These are phyloP conservation scores for Hemistola chrysoprasaria DNA, from an alignment of 2,888 invertebrate genomes.

Conservation along the genomic window DNA sequence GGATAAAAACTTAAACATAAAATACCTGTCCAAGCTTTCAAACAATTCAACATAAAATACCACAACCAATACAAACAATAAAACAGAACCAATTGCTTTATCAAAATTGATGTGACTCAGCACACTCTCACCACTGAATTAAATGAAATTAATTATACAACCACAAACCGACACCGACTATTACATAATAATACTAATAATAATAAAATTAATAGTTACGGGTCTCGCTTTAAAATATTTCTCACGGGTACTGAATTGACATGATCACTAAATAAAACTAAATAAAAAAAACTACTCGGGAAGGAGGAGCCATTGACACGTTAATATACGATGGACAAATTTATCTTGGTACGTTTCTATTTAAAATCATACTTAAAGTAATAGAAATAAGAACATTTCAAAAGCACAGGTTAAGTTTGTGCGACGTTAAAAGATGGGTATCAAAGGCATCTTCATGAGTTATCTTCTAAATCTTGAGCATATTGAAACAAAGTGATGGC, in stretches of 20 bases:
- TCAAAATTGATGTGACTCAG: constrained; percentile 52
- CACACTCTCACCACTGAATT: constrained; percentile 60
- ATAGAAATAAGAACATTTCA: constrained; percentile 7
- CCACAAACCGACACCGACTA: constrained; percentile 65
- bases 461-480: constrained; percentile 50
- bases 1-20: too few species aligned
- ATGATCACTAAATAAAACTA: constrained; percentile 77
- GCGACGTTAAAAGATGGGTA: constrained; percentile 53
- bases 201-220: constrained; percentile 71
- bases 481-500: constrained; percentile 74
- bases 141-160: constrained; percentile 69
- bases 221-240: constrained; percentile 63
- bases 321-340: constrained; percentile 59
- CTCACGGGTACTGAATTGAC: constrained; percentile 72
- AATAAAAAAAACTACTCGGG: constrained; percentile 60
- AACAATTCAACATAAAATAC: not conserved
- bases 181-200: constrained; percentile 70
- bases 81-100: constrained; percentile 28
- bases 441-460: constrained; percentile 56
- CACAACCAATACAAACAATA: constrained; percentile 16
- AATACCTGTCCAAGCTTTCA: too few species aligned
- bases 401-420: constrained; percentile 37
- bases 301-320: constrained; percentile 75
- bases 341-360: constrained; percentile 7
- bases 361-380: constrained; percentile 30